These are phyloP conservation scores for Manacus vitellinus DNA, from an alignment of 2,113 vertebrate genomes.

Conservation along the genomic window DNA sequence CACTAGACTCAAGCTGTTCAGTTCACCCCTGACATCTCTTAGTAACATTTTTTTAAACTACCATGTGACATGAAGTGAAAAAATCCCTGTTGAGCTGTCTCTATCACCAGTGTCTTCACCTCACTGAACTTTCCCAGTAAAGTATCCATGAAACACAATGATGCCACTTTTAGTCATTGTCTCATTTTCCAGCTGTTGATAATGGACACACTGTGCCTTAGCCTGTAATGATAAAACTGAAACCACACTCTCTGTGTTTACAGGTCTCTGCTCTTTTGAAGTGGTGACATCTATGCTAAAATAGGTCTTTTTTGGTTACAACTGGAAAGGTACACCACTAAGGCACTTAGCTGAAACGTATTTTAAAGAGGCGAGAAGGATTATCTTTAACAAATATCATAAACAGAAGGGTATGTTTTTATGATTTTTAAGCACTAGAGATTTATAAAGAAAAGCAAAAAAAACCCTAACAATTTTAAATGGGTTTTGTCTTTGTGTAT, in stretches of 20 bases:
- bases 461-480: no score
- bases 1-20: not conserved
- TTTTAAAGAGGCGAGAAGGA: not conserved
- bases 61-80: not conserved
- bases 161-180: not conserved
- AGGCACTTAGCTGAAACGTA: not conserved
- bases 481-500: not conserved
- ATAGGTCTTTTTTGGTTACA: not conserved
- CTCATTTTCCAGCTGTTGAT: not conserved
- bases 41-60: not conserved
- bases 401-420: not conserved
- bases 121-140: slow-evolving; percentile 8
- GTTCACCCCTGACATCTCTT: not conserved
- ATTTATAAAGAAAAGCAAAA: not conserved
- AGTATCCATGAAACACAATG: slow-evolving; percentile 19
- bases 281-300: not conserved
- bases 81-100: slow-evolving; percentile 13
- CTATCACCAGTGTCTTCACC: not conserved
- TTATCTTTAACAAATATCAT: not conserved
- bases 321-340: not conserved
- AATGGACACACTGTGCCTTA: not conserved
- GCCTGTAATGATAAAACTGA: not conserved
- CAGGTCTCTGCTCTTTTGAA: not conserved
- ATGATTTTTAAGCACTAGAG: not conserved
- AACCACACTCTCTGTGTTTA: not conserved